Base-by-base conservation (phyloP, 1,140 invertebrate genomes). In the Euura saliciscinereae region DNA sequence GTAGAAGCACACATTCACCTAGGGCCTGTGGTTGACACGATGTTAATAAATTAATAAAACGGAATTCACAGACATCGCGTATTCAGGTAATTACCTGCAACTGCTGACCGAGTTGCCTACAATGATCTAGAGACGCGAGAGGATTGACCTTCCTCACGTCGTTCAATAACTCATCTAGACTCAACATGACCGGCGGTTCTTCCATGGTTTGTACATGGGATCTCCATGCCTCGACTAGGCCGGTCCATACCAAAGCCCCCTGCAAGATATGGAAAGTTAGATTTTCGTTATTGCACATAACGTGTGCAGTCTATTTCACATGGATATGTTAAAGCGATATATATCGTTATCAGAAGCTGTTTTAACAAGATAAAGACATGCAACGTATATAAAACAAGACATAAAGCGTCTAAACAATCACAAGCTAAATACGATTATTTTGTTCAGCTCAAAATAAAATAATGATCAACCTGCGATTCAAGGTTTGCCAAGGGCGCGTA, bases 401-500 rank as follows among this genome's bases (percentile, higher is more conserved):
- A 79, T 78, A 78, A 82, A 76, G 77, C 71, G 77, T 74, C 75
- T 77, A 73, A 74, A 64, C 76, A 74, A 77, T 72, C 74, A 67
- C 66, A 67, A 67, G 42, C 76, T 83, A 83, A 28, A 81, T 77
- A 79, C 82, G 84, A 81, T 78, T 59, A 59, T 59, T 11, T 59
- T 59, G 10, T 2, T 59, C 51, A 59, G 10, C 51, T 59, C 51
- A 59, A 85, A 84, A 84, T 86, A 84, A 86, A 76, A 85, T 85
- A 86, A 82, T 67, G 83, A 83, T 86, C 85, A 84, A 86, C 84
- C 85, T 86, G 85, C 82, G 85, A 85, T 80, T 86, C 85, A 86
- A 85, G 84, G 84, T 86, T 86, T 81, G 84, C 83, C 85, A 86
- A 82, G 82, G 82, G 85, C 84, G 83, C 84, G 84, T 86, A 86